Evolutionary conservation across 2,888 invertebrate genomes (phyloP).

Genomic region (Pollenia angustigena): DNA sequence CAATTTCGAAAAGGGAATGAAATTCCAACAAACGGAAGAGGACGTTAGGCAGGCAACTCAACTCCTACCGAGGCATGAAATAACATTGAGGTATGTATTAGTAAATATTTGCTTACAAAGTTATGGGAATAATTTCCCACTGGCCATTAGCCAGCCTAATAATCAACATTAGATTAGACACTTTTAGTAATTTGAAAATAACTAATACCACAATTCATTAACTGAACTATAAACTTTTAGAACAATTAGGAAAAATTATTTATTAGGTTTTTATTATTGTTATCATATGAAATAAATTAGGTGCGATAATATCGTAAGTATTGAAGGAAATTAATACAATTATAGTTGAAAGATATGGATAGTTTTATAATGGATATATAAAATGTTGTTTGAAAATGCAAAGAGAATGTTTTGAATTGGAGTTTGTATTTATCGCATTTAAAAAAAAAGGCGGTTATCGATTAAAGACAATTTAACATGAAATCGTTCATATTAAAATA

Average conservation of each 20-base stretch:
- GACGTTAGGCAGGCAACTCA: neutral
- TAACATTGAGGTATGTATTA: neutral
- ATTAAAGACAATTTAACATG: no score
- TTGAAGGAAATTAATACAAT: neutral
- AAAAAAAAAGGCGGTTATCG: no score
- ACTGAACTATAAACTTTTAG: neutral
- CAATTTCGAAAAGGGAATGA: conserved; percentile 5
- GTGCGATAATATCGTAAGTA: neutral
- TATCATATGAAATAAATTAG: neutral
- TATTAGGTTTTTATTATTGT: no score
- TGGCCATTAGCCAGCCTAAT: conserved; percentile 2
- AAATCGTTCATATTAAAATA: no score
- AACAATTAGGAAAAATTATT: conserved; percentile 2
- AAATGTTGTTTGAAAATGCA: no score
- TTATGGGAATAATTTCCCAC: neutral
- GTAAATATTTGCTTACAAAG: neutral
- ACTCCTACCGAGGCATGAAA: no score
- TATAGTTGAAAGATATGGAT: no score
- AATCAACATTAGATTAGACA: conserved; percentile 17
- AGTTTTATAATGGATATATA: no score
- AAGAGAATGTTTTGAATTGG: no score
- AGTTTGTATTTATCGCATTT: no score
- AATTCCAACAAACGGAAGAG: neutral
- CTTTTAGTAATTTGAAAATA: conserved; percentile 32
- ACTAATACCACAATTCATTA: conserved; percentile 16